Evolutionary conservation across 2,888 invertebrate genomes (phyloP).

Genomic region (Scaptomyza caliginosa): DNA sequence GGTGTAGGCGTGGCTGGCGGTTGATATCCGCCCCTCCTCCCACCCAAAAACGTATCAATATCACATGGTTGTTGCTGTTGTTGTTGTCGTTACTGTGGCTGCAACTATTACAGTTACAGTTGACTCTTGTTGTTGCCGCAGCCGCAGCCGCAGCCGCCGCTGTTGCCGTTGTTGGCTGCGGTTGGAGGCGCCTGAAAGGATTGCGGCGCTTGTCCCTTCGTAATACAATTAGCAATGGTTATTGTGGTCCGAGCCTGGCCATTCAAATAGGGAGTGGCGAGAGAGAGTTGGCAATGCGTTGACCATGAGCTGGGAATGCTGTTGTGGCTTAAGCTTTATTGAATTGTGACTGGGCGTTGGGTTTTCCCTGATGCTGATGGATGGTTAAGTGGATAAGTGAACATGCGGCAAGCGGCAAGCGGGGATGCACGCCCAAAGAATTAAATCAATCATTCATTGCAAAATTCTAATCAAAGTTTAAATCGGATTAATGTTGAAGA

Average conservation of each 20-base stretch:
- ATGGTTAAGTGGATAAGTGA: conserved; percentile 44
- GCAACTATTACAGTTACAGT: conserved; percentile 24
- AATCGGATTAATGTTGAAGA: conserved; percentile 29
- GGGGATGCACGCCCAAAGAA: conserved; percentile 10
- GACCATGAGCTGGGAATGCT: conserved; percentile 31
- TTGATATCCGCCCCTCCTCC: conserved; percentile 19
- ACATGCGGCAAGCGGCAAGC: conserved; percentile 1
- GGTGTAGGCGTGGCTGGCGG: conserved; percentile 25
- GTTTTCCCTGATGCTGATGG: conserved; percentile 31
- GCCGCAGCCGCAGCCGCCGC: not conserved
- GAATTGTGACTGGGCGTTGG: conserved; percentile 39
- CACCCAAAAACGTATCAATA: conserved; percentile 22
- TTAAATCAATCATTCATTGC: conserved; percentile 45
- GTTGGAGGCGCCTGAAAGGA: conserved; percentile 54
- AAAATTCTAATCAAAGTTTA: conserved; percentile 49
- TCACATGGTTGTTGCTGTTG: conserved; percentile 8
- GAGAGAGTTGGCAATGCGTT: not conserved
- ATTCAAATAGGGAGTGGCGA: not conserved
- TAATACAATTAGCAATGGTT: conserved; percentile 66
- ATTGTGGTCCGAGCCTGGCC: conserved; percentile 25
- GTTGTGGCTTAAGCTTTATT: conserved; percentile 55
- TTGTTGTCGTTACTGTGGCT: conserved; percentile 7
- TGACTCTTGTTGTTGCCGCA: conserved; percentile 6
- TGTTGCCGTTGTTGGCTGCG: conserved; percentile 16
- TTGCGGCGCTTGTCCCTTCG: conserved; percentile 53